Evolutionary conservation across 1,140 invertebrate species (phyloP).

Genomic region (Pachyrhynchus sulphureomaculatus): DNA sequence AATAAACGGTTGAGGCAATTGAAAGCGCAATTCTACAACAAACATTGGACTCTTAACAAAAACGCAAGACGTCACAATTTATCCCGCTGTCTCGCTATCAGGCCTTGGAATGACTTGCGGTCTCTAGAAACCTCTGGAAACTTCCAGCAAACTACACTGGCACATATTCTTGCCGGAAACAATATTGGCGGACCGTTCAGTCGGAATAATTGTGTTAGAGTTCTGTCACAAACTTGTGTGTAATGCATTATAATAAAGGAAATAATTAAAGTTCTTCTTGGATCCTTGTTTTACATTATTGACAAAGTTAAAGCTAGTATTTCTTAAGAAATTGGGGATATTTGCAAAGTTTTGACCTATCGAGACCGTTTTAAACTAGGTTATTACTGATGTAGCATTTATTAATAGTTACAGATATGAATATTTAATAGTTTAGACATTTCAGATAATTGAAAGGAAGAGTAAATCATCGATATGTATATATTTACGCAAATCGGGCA

Average conservation of each 20-base stretch:
- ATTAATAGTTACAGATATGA: too few species aligned
- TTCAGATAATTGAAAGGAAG: too few species aligned
- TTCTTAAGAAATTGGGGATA: too few species aligned
- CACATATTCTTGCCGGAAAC: constrained; percentile 30
- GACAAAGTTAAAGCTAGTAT: too few species aligned
- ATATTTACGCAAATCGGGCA: too few species aligned
- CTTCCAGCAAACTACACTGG: constrained; percentile 20
- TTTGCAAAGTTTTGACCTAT: too few species aligned
- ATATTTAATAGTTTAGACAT: too few species aligned
- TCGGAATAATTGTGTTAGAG: constrained; percentile 27
- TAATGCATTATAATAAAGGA: constrained; percentile 18
- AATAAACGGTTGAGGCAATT: constrained; percentile 14
- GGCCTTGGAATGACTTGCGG: constrained; percentile 27
- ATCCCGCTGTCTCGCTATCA: constrained; percentile 20
- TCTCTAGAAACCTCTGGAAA: constrained; percentile 24
- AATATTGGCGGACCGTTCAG: constrained; percentile 30
- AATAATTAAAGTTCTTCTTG: too few species aligned
- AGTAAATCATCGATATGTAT: too few species aligned
- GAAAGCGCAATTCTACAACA: constrained; percentile 12
- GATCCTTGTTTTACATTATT: too few species aligned
- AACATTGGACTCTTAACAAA: constrained; percentile 22
- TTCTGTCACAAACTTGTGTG: constrained; percentile 12
- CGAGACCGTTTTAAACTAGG: too few species aligned
- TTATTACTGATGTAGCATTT: too few species aligned
- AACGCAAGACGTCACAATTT: constrained; percentile 19